These are phyloP conservation scores for Palythoa grandiflora DNA, from an alignment of 92 coral and sea anemone genomes.

Conservation along the genomic window DNA sequence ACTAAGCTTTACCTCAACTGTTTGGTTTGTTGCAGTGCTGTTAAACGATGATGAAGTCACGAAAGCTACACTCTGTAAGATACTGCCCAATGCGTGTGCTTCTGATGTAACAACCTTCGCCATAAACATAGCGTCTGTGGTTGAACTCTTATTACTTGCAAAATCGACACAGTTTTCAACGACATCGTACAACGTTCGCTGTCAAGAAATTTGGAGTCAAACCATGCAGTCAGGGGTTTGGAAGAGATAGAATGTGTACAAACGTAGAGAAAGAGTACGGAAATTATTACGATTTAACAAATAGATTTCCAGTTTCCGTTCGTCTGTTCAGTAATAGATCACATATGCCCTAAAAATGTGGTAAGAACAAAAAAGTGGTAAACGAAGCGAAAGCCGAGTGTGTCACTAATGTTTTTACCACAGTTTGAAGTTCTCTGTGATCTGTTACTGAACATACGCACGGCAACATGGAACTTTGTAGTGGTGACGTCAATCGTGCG, in stretches of 20 bases:
- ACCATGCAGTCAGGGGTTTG: not conserved
- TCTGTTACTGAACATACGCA: too few relatives aligned
- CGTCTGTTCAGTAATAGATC: too few relatives aligned
- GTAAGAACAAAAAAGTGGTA: too few relatives aligned
- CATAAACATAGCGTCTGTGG: not conserved
- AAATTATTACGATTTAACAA: not conserved
- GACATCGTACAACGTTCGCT: conserved; percentile 7
- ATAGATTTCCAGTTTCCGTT: too few relatives aligned
- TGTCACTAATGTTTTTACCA: too few relatives aligned
- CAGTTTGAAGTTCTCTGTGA: too few relatives aligned
- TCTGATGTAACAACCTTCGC: not conserved
- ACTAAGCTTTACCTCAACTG: not conserved
- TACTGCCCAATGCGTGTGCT: conserved; percentile 3
- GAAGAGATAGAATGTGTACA: not conserved
- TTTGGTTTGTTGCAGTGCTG: not conserved
- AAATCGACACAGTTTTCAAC: conserved; percentile 4
- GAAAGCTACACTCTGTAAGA: conserved; percentile 14
- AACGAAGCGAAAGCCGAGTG: too few relatives aligned
- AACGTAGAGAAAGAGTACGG: not conserved
- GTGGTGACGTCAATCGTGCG: too few relatives aligned
- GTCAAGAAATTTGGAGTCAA: not conserved
- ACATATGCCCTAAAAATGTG: too few relatives aligned
- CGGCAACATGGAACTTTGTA: too few relatives aligned
- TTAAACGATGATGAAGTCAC: not conserved
- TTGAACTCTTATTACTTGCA: not conserved